Conservation (phyloP, 2,113 vertebrate species). For the Abramis brama region DNA sequence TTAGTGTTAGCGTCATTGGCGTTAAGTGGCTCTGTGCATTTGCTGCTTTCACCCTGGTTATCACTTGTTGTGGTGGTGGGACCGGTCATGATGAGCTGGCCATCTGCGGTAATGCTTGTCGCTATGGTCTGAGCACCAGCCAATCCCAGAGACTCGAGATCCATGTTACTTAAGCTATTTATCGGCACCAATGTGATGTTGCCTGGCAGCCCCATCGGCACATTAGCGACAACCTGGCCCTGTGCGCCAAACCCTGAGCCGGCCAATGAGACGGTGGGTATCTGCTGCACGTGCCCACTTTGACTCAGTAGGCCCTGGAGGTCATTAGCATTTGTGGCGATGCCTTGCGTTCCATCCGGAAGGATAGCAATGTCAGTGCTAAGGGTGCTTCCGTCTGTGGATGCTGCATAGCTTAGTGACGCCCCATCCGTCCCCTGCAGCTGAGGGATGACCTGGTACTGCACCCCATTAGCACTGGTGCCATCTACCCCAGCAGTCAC, state of each 20-base stretch:
- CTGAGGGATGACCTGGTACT: slow-evolving; percentile 98
- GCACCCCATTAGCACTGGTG: slow-evolving; percentile 88
- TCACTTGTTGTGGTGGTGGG: slow-evolving; percentile 83
- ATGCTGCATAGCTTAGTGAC: slow-evolving; percentile 86
- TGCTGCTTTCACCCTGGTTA: slow-evolving; percentile 81
- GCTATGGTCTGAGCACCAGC: slow-evolving; percentile 93
- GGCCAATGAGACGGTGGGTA: slow-evolving; percentile 90
- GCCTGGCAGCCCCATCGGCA: slow-evolving; percentile 90
- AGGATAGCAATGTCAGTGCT: slow-evolving; percentile 92
- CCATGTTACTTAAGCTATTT: slow-evolving; percentile 84
- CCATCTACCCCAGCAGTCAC: slow-evolving; percentile 90
- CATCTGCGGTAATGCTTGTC: slow-evolving; percentile 91
- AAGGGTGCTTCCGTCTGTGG: slow-evolving; percentile 82
- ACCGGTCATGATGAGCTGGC: slow-evolving; percentile 91
- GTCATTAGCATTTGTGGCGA: slow-evolving; percentile 82
- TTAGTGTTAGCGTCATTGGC: slow-evolving; percentile 82
- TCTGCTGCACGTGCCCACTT: slow-evolving; percentile 87
- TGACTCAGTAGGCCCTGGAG: slow-evolving; percentile 91
- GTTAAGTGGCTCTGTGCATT: slow-evolving; percentile 77
- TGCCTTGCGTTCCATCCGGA: slow-evolving; percentile 86
- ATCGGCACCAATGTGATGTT: slow-evolving; percentile 99
- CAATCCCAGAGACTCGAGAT: slow-evolving; percentile 96
- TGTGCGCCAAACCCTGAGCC: slow-evolving; percentile 87
- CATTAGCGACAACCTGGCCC: slow-evolving; percentile 86
- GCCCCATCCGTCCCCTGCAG: slow-evolving; percentile 91